Evolutionary conservation across 1,140 invertebrate genomes (phyloP).

Genomic region (Hirudo medicinalis): DNA sequence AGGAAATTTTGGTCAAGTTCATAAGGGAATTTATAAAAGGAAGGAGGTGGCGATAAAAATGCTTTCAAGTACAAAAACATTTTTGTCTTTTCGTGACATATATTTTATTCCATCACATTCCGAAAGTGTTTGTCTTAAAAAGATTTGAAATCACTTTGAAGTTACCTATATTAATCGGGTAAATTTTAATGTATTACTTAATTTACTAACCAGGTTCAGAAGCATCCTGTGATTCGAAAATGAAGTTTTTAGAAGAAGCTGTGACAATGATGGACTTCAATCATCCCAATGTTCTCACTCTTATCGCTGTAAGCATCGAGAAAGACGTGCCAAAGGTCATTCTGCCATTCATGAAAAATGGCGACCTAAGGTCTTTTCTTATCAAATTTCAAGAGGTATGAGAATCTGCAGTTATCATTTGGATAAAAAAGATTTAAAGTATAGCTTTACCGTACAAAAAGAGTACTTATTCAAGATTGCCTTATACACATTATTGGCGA

Average conservation of each 20-base stretch:
- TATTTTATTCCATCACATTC: not conserved
- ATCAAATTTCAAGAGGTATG: conserved; percentile 39
- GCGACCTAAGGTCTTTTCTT: conserved; percentile 42
- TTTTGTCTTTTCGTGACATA: not conserved
- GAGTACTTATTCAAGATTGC: no score
- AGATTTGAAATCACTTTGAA: not conserved
- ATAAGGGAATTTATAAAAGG: not conserved
- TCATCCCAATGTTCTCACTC: conserved; percentile 40
- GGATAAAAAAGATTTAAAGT: no score
- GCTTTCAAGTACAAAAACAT: not conserved
- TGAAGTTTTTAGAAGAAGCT: conserved; percentile 41
- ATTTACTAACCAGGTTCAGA: conserved; percentile 15
- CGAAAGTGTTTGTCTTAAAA: not conserved
- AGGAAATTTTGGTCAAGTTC: conserved; percentile 17
- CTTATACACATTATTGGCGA: no score
- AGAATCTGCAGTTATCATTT: not conserved
- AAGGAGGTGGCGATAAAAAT: conserved; percentile 14
- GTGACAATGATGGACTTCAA: conserved; percentile 40
- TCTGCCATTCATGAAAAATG: conserved; percentile 40
- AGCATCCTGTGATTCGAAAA: conserved; percentile 31
- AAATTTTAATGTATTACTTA: not conserved
- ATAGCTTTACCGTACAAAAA: no score
- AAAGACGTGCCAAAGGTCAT: conserved; percentile 40
- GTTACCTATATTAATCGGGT: not conserved
- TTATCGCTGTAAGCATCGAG: conserved; percentile 39